Base-by-base conservation (phyloP, 2,113 vertebrate genomes). In the Alouatta palliata region DNA sequence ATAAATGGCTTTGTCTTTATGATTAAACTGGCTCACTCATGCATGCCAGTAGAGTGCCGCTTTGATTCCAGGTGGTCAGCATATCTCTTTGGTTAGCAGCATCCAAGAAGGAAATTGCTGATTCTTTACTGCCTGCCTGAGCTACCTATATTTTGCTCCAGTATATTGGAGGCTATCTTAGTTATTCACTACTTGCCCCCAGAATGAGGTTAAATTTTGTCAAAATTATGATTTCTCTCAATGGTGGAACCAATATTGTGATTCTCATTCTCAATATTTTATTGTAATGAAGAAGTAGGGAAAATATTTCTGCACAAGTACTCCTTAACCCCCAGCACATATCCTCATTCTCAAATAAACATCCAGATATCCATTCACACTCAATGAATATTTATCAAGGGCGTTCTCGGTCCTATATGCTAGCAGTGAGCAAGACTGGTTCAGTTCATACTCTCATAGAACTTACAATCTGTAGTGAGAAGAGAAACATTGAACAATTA, bases 31-130 rank as follows among this genome's bases (percentile, higher is more conserved):
- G 47, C 61, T 94, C 35, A 70, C 70, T 76, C 66, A 86, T 76
- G 75, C 5, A 0, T 81, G 84, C 70, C 35, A 81, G 3, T 58
- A 58, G 73, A 94, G 52, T 32, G 70, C 30, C 45, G 43, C 76
- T 85, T 90, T 56, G 49, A 84, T 97, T 94, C 58, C 77, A 84
- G 70, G 80, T 61, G 54, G 94, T 93, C 90, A 97, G 94, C 92
- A 54, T 43, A 77, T 75, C 76, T 70, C 14, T 76, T 35, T 66
- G 71, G 47, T 71, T 85, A 93, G 89, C 71, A 61, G 40, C 68
- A 83, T 86, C 66, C 30, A 13, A 79, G 32, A 77, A n/a, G 49
- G 45, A 87, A 96, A 96, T 43, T 82, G 73, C 37, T 75, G 35
- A 90, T 71, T 85, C 37, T 68, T 89, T 85, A 71, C 54, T 83